These are phyloP conservation scores for Cyclophora albipunctata DNA, from an alignment of 2,888 invertebrate genomes.

Conservation along the genomic window DNA sequence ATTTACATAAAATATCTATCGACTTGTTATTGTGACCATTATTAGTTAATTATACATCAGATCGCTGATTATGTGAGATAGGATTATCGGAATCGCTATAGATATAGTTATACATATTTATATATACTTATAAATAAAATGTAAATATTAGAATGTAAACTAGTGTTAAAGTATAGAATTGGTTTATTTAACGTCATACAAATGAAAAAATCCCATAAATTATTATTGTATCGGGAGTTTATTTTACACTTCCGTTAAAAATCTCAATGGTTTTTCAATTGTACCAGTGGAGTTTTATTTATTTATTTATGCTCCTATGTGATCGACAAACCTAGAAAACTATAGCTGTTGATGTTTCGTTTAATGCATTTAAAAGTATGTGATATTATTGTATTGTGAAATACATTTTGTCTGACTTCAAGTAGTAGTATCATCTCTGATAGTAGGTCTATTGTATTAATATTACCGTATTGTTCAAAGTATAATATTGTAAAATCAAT, in stretches of 20 bases:
- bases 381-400: constrained; percentile 72
- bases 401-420: constrained; percentile 73
- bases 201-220: constrained; percentile 72
- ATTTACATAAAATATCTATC: constrained; percentile 73
- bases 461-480: constrained; percentile 47
- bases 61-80: constrained; percentile 68
- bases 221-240: constrained; percentile 72
- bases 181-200: constrained; percentile 74
- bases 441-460: constrained; percentile 8
- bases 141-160: constrained; percentile 73
- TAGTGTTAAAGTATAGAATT: constrained; percentile 73
- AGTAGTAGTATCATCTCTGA: constrained; percentile 61
- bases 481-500: constrained; percentile 33
- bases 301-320: constrained; percentile 61
- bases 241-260: constrained; percentile 71
- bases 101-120: constrained; percentile 75
- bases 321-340: constrained; percentile 39
- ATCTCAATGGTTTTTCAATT: constrained; percentile 74
- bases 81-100: constrained; percentile 68
- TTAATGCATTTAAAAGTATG: constrained; percentile 73
- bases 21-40: constrained; percentile 74
- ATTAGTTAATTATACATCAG: constrained; percentile 75
- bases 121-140: constrained; percentile 74
- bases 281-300: constrained; percentile 72
- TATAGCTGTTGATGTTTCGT: constrained; percentile 57